Conservation (phyloP, 2,888 invertebrate species). For the Harpalus rubripes region DNA sequence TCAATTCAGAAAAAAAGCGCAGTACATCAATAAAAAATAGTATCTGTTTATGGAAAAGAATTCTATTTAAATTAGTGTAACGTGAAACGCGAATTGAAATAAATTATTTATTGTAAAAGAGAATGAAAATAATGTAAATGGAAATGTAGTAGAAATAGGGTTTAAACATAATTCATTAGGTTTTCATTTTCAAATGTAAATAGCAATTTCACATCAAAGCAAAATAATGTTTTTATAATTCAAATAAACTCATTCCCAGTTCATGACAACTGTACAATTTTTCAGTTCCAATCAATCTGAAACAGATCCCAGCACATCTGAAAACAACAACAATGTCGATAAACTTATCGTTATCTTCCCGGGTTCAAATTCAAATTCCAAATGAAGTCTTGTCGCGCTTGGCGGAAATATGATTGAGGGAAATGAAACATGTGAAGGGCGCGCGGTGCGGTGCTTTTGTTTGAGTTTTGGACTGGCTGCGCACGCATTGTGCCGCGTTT, state of each 20-base stretch:
- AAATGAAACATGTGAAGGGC: slow-evolving; percentile 40
- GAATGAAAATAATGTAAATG: neutral
- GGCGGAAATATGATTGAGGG: slow-evolving; percentile 44
- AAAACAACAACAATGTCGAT: neutral
- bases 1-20: too few relatives aligned
- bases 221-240: slow-evolving; percentile 4
- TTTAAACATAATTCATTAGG: neutral
- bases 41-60: too few relatives aligned
- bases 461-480: slow-evolving; percentile 7
- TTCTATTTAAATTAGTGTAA: neutral
- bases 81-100: neutral
- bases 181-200: neutral
- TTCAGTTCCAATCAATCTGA: neutral
- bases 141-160: neutral
- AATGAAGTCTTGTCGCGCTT: neutral
- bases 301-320: neutral
- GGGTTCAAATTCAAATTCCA: neutral
- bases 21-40: too few relatives aligned
- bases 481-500: slow-evolving; percentile 30
- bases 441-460: neutral
- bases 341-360: neutral
- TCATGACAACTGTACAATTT: neutral
- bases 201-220: neutral
- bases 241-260: neutral
- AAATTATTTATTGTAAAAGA: neutral